Evolutionary conservation across 2,113 vertebrate species (phyloP), one percentile per base, ranked within the genome.

Genomic region (Dipodomys ordii): DNA sequence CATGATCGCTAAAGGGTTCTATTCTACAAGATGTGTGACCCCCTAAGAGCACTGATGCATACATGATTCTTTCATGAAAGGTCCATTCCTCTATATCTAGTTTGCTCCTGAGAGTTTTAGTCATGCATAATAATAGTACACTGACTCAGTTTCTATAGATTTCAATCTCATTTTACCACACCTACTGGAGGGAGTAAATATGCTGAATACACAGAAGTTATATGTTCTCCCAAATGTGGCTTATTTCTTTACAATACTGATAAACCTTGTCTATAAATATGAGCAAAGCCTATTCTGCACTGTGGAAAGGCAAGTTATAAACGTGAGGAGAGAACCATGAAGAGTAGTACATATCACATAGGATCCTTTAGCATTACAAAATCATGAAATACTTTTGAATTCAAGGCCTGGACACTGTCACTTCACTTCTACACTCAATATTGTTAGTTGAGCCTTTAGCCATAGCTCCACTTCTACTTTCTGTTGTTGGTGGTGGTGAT

Each of bases 121-220:
- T 57, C 5, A 3, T 87, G 13, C 80, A 39, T 30, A 74, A 67
- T 74, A 64, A 57, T 65, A 20, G 22, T 74, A 49, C 39, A 73
- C 74, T 82, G 19, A 72, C 64, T 71, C 49, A 7, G 30, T 88
- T 94, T 86, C 80, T 90, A 72, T 13, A 83, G 16, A 5, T 80
- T 93, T 86, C 28, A 67, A 46, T 87, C 11, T 93, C 28, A 86
- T 73, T 90, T 92, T 92, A 74, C 32, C 67, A 95, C 57, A 49
- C 1, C 4, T 44, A 93, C 13, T 49, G 28, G 4, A 85, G 25
- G 9, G 71, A 3, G 2, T 73, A 67, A 72, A 92, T 81, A 88
- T 84, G 4, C 39, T 94, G 18, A 20, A 46, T 62, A 57, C 10
- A 65, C 7, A 71, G 19, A 84, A 78, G 7, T 85, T 76, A 8